These are phyloP conservation scores for Dendrolimus pini DNA, from an alignment of 2,888 invertebrate species.

Conservation along the genomic window DNA sequence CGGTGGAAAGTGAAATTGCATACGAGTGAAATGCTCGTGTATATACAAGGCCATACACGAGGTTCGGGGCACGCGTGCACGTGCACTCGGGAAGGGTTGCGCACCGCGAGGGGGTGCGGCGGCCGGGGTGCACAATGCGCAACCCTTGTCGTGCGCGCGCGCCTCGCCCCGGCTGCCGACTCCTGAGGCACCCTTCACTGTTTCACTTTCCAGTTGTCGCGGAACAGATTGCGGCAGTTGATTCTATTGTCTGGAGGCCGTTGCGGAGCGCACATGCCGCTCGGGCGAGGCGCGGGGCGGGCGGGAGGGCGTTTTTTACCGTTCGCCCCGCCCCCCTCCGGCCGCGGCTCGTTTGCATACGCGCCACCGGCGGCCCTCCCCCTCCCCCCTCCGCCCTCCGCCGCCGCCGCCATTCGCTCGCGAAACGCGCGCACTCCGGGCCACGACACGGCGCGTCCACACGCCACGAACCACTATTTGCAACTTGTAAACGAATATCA, in stretches of 20 bases:
- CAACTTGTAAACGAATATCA: not conserved
- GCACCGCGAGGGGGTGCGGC: not conserved
- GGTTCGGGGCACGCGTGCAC: constrained; percentile 4
- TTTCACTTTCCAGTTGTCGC: constrained; percentile 41
- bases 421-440: constrained; percentile 6
- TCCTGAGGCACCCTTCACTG: constrained; percentile 26
- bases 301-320: constrained; percentile 29
- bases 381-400: constrained; percentile 1
- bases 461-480: constrained; percentile 1
- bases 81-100: constrained; percentile 11
- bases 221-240: constrained; percentile 47
- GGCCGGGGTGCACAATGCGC: not conserved
- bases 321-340: constrained; percentile 23
- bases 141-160: constrained; percentile 10
- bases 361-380: constrained; percentile 3
- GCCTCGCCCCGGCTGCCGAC: not conserved
- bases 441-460: constrained; percentile 1
- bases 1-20: not conserved
- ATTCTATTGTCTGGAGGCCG: constrained; percentile 31
- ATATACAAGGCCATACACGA: not conserved
- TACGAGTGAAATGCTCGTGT: constrained; percentile 10
- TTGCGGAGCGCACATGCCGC: constrained; percentile 22
- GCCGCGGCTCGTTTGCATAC: constrained; percentile 46
- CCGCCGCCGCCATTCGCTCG: constrained; percentile 7
- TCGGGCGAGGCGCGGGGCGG: constrained; percentile 19